Evolutionary conservation across 2,888 invertebrate species (phyloP), one percentile per base, ranked within the genome.

Genomic region (Ganaspis brasiliensis): DNA sequence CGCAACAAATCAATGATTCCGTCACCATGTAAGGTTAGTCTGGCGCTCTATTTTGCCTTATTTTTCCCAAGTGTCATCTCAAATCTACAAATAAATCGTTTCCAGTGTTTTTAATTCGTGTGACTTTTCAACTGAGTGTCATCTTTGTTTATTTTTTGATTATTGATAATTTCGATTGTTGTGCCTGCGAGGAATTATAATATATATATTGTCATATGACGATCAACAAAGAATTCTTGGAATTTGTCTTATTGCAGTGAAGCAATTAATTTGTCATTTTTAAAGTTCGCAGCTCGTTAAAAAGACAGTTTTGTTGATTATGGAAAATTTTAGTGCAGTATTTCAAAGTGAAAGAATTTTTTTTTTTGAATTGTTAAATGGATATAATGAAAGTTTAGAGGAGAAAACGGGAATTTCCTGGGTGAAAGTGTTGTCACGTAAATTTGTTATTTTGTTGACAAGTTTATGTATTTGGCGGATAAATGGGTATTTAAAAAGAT

Each of bases 11-110:
- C 85, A 83, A 85, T 85, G 80, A 80, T 73, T 72, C 76, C 67
- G 77, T 82, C 83, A 78, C 80, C 82, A 84, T 83, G 84, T 85
- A 83, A 83, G 85, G 85, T 85, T 84, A 83, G 84, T 83, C 52
- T 49, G 12, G 14, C 14, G 14, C n/a, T 14, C 21, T 21, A 21
- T 21, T 40, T 63, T 21, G 5, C 35, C 24, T n/a, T 45, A 24
- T 67, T 67, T 45, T n/a, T 12, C 21, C 9, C 9, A 24, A 40
- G 14, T 67, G 21, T 40, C n/a, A 21, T 12, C 57, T n/a, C 40
- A 63, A 63, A 14, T 19, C 12, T 40, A 31, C 2, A 1, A 10
- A 24, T 16, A 59, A n/a, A 10, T 31, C 8, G 1, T 35, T 31
- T 59, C 9, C 10, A 12, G 24, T 14, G 9, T 14, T 14, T 63